Conservation (phyloP, 1,140 invertebrate genomes). For the Mamestra configurata region DNA sequence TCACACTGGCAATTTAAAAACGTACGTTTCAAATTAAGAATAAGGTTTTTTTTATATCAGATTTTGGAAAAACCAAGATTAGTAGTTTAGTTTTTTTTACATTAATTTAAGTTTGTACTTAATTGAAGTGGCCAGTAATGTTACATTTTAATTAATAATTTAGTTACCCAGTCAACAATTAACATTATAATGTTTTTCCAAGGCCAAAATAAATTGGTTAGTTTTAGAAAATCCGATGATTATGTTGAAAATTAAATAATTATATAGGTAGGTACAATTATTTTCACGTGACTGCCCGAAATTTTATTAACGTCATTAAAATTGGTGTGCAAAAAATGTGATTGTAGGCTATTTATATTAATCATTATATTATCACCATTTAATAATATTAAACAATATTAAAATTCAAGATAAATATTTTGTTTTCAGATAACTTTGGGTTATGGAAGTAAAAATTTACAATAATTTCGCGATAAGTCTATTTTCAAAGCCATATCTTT, state of each 20-base stretch:
- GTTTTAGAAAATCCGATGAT: not conserved
- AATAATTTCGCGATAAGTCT: conserved; percentile 68
- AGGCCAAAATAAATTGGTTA: not conserved
- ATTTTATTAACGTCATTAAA: conserved; percentile 5
- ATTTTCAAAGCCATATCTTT: conserved; percentile 58
- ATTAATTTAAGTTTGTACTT: conserved; percentile 11
- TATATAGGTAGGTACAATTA: too few relatives aligned
- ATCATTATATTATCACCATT: conserved; percentile 62
- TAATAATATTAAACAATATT: conserved; percentile 70
- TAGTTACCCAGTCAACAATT: not conserved
- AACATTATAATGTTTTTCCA: not conserved
- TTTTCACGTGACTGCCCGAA: not conserved
- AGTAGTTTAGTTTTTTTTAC: not conserved
- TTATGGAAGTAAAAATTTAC: conserved; percentile 73
- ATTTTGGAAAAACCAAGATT: not conserved
- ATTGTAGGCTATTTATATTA: conserved; percentile 29
- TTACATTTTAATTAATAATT: conserved; percentile 20
- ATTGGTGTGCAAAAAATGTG: not conserved
- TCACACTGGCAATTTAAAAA: not conserved
- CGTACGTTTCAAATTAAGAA: conserved; percentile 1
- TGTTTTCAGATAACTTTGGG: conserved; percentile 74
- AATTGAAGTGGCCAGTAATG: too few relatives aligned
- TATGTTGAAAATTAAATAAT: too few relatives aligned
- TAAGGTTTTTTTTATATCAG: not conserved
- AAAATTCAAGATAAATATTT: conserved; percentile 79